Percentiles rank a stretch among this genome's conserved stretches.
phyloP scores from a whole-genome alignment of 2,888 invertebrate species.

The Graphium colonna region DNA sequence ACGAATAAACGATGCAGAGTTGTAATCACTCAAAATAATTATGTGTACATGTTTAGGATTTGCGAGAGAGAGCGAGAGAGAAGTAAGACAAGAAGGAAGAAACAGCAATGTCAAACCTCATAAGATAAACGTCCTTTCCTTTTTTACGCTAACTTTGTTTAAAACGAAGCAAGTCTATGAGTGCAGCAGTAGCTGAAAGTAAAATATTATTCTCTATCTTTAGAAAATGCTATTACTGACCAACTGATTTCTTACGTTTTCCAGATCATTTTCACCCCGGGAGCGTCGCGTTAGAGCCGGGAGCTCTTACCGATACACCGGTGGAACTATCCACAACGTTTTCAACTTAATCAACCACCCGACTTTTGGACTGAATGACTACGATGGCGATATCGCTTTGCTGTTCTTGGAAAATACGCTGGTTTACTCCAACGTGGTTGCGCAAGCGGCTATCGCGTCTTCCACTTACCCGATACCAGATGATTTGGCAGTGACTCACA shows the following conservation, averaged over 20 bases:
- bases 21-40: no score
- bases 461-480: slow-evolving; percentile 32
- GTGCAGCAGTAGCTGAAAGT: no score
- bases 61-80: no score
- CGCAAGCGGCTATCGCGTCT: slow-evolving; percentile 32
- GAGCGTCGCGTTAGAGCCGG: slow-evolving; percentile 52
- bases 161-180: no score
- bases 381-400: slow-evolving; percentile 78
- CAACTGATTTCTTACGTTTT: background rate
- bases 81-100: no score
- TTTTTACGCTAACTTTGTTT: no score
- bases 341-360: slow-evolving; percentile 36
- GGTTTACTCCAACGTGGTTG: slow-evolving; percentile 32
- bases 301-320: slow-evolving; percentile 41
- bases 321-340: slow-evolving; percentile 36
- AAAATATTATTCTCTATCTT: no score
- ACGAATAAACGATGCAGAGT: no score
- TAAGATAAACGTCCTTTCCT: no score
- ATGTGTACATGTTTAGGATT: no score
- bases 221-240: background rate
- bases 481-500: slow-evolving; percentile 36
- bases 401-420: slow-evolving; percentile 36
- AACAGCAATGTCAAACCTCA: no score
- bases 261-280: slow-evolving; percentile 13
- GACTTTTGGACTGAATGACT: slow-evolving; percentile 87